Percentiles rank a stretch among this genome's conserved stretches.
phyloP scores from a whole-genome alignment of 2,113 vertebrate genomes.

The Bos taurus region ARS-UCD2.0 NC_037328.1:87040501-87041000 shows the following conservation, averaged over 20 bases:
- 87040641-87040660: not conserved
- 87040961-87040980: not conserved
- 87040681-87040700: not conserved
- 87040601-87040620: not conserved
- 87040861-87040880: not conserved
- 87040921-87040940: not conserved
- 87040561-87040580: not conserved
- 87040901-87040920: not conserved
- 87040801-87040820: not conserved
- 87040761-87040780: not conserved
- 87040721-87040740: not conserved
- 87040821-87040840: not conserved
- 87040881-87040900: not conserved
- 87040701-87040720: not conserved
- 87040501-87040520: not conserved
- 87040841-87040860: not conserved
- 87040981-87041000: not conserved
- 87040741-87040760: not conserved
- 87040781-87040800: not conserved
- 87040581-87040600: not conserved
- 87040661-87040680: not conserved
- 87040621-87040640: not conserved
- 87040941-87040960: not conserved
- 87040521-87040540: not conserved
- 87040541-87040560: not conserved